Percentiles rank a stretch among this genome's conserved stretches.
Conservation (phyloP, 2,797 vertebrate species). For the Ctenopoma multispine region DNA sequence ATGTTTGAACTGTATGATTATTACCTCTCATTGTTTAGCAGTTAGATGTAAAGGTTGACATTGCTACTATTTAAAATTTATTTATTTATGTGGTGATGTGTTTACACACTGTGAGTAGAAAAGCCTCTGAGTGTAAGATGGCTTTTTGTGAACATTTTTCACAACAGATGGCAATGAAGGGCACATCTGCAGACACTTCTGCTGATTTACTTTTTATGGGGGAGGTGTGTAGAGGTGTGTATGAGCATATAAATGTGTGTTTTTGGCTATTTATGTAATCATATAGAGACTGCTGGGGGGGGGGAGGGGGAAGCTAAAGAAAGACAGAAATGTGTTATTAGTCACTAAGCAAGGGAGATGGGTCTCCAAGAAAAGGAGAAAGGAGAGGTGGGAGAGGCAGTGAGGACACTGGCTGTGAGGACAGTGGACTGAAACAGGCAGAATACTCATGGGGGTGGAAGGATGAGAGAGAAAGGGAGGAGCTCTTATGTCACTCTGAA, state of each 20-base stretch:
- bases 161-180: conserved; percentile 69
- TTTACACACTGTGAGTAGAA: conserved; percentile 22
- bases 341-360: conserved; percentile 15
- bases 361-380: conserved; percentile 21
- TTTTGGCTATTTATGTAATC: conserved; percentile 51
- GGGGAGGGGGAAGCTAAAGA: too few relatives aligned
- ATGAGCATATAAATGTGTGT: not conserved
- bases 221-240: not conserved
- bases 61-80: too few relatives aligned
- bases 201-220: conserved; percentile 51
- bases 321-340: conserved; percentile 40
- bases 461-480: conserved; percentile 37
- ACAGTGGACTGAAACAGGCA: conserved; percentile 19
- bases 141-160: conserved; percentile 39
- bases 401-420: not conserved
- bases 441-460: conserved; percentile 39
- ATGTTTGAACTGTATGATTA: not conserved
- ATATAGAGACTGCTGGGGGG: conserved; percentile 30
- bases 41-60: conserved; percentile 3
- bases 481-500: conserved; percentile 49
- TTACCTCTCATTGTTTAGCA: not conserved
- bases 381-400: not conserved
- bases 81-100: too few relatives aligned
- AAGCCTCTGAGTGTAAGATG: conserved; percentile 18
- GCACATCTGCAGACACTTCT: conserved; percentile 67